These are phyloP conservation scores for Microtus obscurus DNA, from an alignment of 2,797 vertebrate species.

Conservation along the genomic window DNA sequence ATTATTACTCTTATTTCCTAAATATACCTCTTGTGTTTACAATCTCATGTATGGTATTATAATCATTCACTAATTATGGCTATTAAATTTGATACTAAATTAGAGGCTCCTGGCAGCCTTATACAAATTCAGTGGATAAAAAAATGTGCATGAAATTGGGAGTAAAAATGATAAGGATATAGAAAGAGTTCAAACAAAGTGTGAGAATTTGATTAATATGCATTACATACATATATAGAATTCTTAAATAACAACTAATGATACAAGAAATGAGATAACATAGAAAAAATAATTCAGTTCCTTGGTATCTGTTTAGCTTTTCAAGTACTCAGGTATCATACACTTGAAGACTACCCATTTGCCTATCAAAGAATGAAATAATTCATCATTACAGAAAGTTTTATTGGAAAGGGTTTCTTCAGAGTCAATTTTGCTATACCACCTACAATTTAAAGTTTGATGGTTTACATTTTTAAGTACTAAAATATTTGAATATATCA, in stretches of 20 bases:
- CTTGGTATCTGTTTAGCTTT: not conserved
- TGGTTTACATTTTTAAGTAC: slow-evolving; percentile 5
- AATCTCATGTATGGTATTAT: not conserved
- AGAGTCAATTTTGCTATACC: not conserved
- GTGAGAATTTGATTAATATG: not conserved
- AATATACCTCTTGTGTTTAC: not conserved
- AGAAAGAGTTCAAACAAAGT: not conserved
- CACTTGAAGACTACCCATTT: not conserved
- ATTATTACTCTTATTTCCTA: not conserved
- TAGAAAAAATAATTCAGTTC: not conserved
- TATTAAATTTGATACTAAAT: slow-evolving; percentile 16
- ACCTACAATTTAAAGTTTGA: not conserved
- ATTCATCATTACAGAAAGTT: not conserved
- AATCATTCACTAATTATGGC: not conserved
- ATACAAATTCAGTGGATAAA: not conserved
- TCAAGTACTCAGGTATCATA: not conserved
- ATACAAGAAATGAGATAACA: no score
- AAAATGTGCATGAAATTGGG: not conserved
- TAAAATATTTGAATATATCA: slow-evolving; percentile 32
- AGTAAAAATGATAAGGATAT: not conserved
- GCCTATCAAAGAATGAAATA: not conserved
- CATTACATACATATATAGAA: not conserved
- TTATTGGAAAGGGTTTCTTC: not conserved
- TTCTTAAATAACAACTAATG: not conserved
- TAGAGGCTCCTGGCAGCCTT: not conserved